Evolutionary conservation across 2,113 vertebrate species (phyloP).

Genomic region (Poeciliopsis retropinna): DNA sequence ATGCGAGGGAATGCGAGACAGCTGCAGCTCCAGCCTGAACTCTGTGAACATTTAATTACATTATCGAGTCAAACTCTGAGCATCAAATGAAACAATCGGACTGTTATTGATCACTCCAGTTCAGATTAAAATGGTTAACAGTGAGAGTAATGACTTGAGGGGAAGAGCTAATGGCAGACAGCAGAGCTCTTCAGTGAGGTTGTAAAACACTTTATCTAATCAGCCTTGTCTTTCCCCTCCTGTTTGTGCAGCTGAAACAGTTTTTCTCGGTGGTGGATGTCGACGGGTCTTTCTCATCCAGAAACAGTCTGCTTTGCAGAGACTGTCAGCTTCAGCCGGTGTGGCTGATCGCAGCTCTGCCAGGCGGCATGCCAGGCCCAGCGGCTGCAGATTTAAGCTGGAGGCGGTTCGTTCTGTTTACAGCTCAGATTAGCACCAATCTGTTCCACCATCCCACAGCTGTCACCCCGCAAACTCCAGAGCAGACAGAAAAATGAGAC

Average conservation of each 20-base stretch:
- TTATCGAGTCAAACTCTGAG: neutral
- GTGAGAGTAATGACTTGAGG: neutral
- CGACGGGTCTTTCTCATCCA: constrained; percentile 11
- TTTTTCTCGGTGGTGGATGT: constrained; percentile 35
- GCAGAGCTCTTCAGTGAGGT: neutral
- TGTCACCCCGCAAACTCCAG: constrained; percentile 61
- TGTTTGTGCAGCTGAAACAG: constrained; percentile 18
- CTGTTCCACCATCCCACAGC: constrained; percentile 64
- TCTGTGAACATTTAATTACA: neutral
- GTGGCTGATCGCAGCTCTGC: constrained; percentile 7
- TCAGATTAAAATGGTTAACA: neutral
- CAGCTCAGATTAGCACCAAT: constrained; percentile 75
- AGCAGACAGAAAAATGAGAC: constrained; percentile 14
- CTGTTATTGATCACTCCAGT: neutral
- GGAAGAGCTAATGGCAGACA: neutral
- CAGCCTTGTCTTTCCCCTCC: constrained; percentile 16
- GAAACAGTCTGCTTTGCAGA: constrained; percentile 63
- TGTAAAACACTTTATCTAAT: neutral
- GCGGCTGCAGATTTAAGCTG: constrained; percentile 77
- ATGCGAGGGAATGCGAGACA: neutral
- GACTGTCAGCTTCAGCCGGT: constrained; percentile 8
- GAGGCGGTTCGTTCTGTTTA: constrained; percentile 72
- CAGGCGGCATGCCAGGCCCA: constrained; percentile 9
- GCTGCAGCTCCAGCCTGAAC: neutral
- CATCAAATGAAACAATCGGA: neutral